Evolutionary conservation across 2,888 invertebrate species (phyloP), one percentile per base, ranked within the genome.

Genomic region (Caenorhabditis imperialis): DNA sequence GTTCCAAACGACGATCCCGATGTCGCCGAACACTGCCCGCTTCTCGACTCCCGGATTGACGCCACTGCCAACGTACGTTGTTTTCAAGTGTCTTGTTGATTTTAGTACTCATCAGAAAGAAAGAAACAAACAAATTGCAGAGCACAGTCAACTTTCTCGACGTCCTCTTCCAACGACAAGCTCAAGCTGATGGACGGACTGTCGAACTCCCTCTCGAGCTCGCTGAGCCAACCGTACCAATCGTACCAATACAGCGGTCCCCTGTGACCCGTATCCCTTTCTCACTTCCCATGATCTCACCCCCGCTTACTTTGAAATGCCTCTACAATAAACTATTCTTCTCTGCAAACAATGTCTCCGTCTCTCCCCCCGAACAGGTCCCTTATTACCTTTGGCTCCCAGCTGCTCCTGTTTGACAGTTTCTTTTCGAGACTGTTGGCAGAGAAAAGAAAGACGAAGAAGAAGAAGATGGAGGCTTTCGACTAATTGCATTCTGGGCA

Each of bases 161-260:
- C 60, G 1, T 23, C 44, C 18, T 20, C 60, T 8, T 67, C 60
- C 6, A 62, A 73, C 23, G 67, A 73, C 25, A 65, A 73, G 33
- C 50, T 73, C 30, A 73, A 73, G 37, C 48, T 73, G 50, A 73
- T 73, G 73, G 73, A 73, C 50, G 65, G 60, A 16, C 40, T 73
- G n/a, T 72, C 72, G 53, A 58, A 47, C 22, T 69, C 67, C 18
- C 35, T 69, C 3, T 60, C 69, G 5, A 38, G 23, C 3, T 65
- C 73, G 1, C 42, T 73, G 27, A 60, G 65, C 8, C 65, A 65
- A 47, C 27, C 73, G n/a, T 73, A 73, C 44, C 73, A 72, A 37
- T 25, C 70, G 7, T 72, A 57, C 30, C 71, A 73, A 20, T 73
- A 73, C 38, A 73, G 48, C 44, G 73, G 73, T 25, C 73, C 73